Percentiles rank a stretch among this genome's conserved stretches.
Evolutionary conservation across 2,797 vertebrate species (phyloP).

Genomic region (Spinus olivaceus): DNA sequence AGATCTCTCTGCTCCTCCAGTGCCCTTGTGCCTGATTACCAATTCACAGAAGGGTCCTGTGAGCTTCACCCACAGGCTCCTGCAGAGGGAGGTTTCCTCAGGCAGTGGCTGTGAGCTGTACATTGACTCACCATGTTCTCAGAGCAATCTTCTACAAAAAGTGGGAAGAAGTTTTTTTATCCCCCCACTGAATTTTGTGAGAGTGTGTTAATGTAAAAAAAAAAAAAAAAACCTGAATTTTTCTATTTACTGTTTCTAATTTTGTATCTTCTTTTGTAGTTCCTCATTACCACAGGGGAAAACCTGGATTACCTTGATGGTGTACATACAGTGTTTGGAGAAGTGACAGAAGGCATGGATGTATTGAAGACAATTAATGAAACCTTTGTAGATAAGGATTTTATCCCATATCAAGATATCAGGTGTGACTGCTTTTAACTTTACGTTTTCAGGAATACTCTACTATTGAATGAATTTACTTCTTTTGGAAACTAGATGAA

Average conservation of each 20-base stretch:
- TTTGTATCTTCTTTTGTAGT: conserved; percentile 73
- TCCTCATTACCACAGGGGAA: conserved; percentile 91
- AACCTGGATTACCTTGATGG: conserved; percentile 93
- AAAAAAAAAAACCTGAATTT: neutral
- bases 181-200: neutral
- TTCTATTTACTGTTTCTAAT: neutral
- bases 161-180: neutral
- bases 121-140: accelerated
- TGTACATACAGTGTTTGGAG: conserved; percentile 95
- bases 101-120: neutral
- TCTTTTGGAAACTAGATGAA: neutral
- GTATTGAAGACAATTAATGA: conserved; percentile 92
- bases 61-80: accelerated
- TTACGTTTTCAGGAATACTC: neutral
- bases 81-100: neutral
- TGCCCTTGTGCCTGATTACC: neutral
- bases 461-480: neutral
- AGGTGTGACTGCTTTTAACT: conserved; percentile 75
- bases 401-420: conserved; percentile 95
- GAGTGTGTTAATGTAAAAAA: neutral
- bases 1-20: neutral
- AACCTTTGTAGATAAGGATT: conserved; percentile 93
- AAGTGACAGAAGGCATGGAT: conserved; percentile 94
- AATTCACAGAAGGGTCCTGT: neutral
- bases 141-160: neutral